phyloP scores from a whole-genome alignment of 1,140 invertebrate species.

The Drosophila simulans region DNA sequence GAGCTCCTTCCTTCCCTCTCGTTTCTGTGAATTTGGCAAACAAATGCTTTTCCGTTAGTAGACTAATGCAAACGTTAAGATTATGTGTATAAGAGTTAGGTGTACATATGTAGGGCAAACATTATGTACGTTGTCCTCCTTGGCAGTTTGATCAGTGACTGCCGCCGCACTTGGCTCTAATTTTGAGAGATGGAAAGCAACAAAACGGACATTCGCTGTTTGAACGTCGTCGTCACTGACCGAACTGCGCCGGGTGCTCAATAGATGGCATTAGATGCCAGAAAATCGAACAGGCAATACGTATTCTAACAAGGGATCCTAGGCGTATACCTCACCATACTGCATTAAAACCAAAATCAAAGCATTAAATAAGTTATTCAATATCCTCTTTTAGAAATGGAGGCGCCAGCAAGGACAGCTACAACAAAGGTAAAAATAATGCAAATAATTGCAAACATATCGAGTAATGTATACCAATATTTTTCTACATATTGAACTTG shows the following conservation, averaged over 20 bases:
- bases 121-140: neutral
- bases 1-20: neutral
- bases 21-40: neutral
- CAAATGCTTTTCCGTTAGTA: neutral
- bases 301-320: constrained; percentile 23
- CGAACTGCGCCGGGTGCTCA: constrained; percentile 20
- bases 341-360: constrained; percentile 86
- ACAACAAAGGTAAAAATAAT: constrained; percentile 93
- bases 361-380: constrained; percentile 88
- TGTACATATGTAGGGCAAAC: neutral
- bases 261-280: neutral
- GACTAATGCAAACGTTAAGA: neutral
- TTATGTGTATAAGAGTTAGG: neutral
- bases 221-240: constrained; percentile 10
- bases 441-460: constrained; percentile 73
- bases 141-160: constrained; percentile 19
- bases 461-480: constrained; percentile 82
- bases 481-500: constrained; percentile 74
- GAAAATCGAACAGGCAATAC: neutral
- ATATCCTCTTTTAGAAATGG: constrained; percentile 94
- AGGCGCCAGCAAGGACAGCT: constrained; percentile 93
- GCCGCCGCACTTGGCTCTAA: neutral
- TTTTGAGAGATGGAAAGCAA: neutral
- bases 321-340: constrained; percentile 84
- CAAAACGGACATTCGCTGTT: constrained; percentile 3